A percentile compares a stretch with the other conserved stretches of the same genome.
phyloP scores from a whole-genome alignment of 2,797 vertebrate species.

The Pantherophis alleghaniensis region DNA sequence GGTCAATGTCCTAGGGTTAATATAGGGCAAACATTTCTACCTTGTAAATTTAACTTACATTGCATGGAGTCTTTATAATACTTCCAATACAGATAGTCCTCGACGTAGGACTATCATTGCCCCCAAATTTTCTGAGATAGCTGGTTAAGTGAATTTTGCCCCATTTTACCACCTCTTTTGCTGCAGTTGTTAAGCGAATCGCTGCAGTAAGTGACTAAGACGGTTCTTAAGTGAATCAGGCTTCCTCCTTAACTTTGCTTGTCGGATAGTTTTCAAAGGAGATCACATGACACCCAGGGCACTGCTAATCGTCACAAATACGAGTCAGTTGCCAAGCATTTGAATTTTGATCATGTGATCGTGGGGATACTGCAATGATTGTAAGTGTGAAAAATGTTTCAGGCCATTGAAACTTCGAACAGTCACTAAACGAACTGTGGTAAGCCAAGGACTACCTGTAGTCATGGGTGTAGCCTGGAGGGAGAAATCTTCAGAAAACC shows the following conservation, averaged over 20 bases:
- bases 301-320: background rate
- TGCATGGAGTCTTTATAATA: background rate
- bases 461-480: background rate
- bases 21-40: background rate
- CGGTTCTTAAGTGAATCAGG: background rate
- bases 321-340: too few relatives aligned
- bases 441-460: background rate
- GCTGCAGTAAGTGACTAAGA: background rate
- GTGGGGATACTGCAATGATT: background rate
- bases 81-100: background rate
- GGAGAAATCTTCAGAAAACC: background rate
- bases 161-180: background rate
- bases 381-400: background rate
- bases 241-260: background rate
- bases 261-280: background rate
- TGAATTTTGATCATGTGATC: background rate
- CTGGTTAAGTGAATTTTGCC: background rate
- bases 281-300: background rate
- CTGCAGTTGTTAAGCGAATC: background rate
- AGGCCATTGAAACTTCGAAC: too few relatives aligned
- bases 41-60: background rate
- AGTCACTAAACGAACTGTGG: too few relatives aligned
- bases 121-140: background rate
- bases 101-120: background rate
- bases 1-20: background rate